Evolutionary conservation across 2,888 invertebrate genomes (phyloP).

Genomic region (Poecilus cupreus): DNA sequence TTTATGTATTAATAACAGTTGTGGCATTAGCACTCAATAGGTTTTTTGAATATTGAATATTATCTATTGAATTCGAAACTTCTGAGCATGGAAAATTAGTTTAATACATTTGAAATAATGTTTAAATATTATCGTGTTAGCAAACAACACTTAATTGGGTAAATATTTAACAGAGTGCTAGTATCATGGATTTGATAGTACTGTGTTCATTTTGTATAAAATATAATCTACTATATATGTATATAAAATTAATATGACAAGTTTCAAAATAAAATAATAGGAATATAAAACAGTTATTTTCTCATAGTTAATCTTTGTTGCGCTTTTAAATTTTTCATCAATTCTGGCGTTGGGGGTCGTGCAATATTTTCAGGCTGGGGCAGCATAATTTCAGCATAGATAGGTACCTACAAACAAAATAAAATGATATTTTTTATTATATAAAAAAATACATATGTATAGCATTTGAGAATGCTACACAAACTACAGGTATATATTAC

Average conservation of each 20-base stretch:
- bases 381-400: conserved; percentile 81
- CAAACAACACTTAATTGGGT: neutral
- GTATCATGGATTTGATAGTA: conserved; percentile 31
- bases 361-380: conserved; percentile 76
- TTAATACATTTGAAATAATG: too few species aligned
- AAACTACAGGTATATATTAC: too few species aligned
- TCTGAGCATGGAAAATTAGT: neutral
- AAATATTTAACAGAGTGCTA: neutral
- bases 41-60: too few species aligned
- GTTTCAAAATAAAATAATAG: neutral
- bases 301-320: conserved; percentile 71
- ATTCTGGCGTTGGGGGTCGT: conserved; percentile 76
- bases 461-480: too few species aligned
- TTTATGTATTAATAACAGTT: too few species aligned
- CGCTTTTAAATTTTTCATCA: conserved; percentile 62
- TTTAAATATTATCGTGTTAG: neutral
- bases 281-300: neutral
- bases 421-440: too few species aligned
- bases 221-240: neutral
- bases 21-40: too few species aligned
- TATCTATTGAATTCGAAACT: neutral
- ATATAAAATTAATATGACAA: conserved; percentile 34
- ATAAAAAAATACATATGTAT: too few species aligned
- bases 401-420: conserved; percentile 77
- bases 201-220: conserved; percentile 45